Base-by-base conservation (phyloP, 1,140 invertebrate genomes). In the Tenebrio molitor region DNA sequence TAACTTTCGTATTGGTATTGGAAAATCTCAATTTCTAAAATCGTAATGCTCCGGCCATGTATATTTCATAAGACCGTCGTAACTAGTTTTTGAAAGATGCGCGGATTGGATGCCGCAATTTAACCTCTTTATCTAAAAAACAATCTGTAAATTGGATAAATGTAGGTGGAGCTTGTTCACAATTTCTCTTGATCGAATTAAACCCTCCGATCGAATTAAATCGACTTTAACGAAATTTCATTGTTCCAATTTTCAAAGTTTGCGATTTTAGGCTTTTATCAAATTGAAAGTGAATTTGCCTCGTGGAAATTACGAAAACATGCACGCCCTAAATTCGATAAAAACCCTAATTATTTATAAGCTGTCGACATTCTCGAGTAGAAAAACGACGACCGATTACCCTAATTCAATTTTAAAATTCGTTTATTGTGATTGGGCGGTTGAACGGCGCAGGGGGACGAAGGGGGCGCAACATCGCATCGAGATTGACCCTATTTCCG, bases 1-100 rank as follows among this genome's bases (percentile, higher is more conserved):
- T 71, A 74, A 74, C 73, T 74, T 74, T 74, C 46, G 62, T 39
- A 70, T 44, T 58, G 67, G 44, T 21, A 64, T 73, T 46, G 53
- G 34, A 70, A 67, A 74, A 46, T 74, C 63, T 71, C 41, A 71
- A 71, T 44, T 71, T 71, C 50, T 68, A 68, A 73, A 69, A 58
- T 58, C 21, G 50, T 53, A 58, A 58, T 39, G 34, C 29, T 33
- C 25, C 21, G 8, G 39, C 50, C 67, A 69, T 50, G 67, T 33
- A 39, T 39, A 69, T 39, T 58, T 58, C 50, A 58, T 58, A 58
- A 12, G 23, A 14, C 21, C 8, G 25, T 29, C 23, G 19, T 29
- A 58, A 58, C 50, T 58, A 58, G 50, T 58, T 58, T 58, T 58
- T n/a, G 15, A 19, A 50, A 15, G 15, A 58, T 29, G 19, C 2